Evolutionary conservation across 2,113 vertebrate genomes (phyloP).

Genomic region (Uropsilus gracilis): DNA sequence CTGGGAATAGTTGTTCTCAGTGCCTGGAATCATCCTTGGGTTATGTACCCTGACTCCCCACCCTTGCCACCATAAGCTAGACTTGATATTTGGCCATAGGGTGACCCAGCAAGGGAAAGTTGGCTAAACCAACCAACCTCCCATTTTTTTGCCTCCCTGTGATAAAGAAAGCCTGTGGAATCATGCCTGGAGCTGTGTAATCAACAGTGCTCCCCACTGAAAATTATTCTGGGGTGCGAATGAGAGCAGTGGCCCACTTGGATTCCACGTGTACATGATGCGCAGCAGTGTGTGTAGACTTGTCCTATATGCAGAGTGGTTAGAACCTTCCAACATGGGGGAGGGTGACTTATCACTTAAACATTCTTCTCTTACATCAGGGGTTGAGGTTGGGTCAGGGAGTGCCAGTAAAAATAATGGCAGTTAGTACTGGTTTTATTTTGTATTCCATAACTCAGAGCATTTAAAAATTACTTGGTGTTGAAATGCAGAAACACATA

Average conservation of each 20-base stretch:
- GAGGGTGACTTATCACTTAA: neutral
- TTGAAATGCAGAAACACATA: conserved; percentile 46
- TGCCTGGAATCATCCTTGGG: neutral
- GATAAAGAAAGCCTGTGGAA: neutral
- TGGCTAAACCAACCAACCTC: neutral
- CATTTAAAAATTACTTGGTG: conserved; percentile 40
- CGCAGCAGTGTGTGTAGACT: neutral
- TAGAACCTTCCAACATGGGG: neutral
- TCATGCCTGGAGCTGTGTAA: neutral
- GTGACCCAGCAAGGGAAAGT: neutral
- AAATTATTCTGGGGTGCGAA: neutral
- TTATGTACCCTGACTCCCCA: neutral
- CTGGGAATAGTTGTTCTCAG: neutral
- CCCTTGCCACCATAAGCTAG: neutral
- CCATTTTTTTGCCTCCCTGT: neutral
- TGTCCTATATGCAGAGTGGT: neutral
- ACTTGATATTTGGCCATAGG: neutral
- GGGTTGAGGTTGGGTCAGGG: neutral
- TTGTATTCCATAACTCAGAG: neutral
- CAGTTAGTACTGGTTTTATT: conserved; percentile 15
- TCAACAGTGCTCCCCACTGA: neutral
- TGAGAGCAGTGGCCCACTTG: neutral
- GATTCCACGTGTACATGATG: fast-evolving
- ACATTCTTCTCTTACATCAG: neutral
- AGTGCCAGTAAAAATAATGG: neutral